These are phyloP conservation scores for Heliconius charithonia DNA, from an alignment of 2,888 invertebrate genomes.

Conservation along the genomic window DNA sequence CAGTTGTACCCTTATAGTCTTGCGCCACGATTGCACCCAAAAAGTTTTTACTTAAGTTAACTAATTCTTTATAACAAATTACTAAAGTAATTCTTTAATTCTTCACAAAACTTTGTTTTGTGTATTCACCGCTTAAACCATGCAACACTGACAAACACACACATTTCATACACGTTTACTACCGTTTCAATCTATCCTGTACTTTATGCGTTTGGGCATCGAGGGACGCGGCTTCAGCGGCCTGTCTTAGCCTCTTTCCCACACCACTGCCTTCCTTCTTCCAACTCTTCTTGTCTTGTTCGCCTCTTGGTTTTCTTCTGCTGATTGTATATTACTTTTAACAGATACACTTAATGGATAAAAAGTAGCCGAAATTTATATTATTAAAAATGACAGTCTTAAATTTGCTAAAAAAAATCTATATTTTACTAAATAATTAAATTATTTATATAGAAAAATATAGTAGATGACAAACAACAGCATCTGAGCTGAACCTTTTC, in stretches of 20 bases:
- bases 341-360: no score
- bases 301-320: conserved; percentile 79
- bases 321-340: conserved; percentile 50
- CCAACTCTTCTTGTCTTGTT: conserved; percentile 61
- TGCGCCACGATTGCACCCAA: no score
- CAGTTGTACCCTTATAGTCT: no score
- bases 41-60: no score
- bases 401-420: neutral
- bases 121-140: neutral
- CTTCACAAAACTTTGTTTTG: neutral
- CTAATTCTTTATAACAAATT: no score
- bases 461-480: neutral
- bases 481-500: no score
- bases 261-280: conserved; percentile 70
- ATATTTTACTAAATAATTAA: neutral
- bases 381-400: no score
- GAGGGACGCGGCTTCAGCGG: conserved; percentile 69
- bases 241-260: conserved; percentile 69
- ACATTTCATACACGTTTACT: conserved; percentile 51
- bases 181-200: conserved; percentile 78
- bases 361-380: no score
- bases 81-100: no score
- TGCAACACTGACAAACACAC: conserved; percentile 2
- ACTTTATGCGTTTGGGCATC: conserved; percentile 61
- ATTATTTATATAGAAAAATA: neutral